These are phyloP conservation scores for Agrilus cyanescens DNA, from an alignment of 2,888 invertebrate species.

Conservation along the genomic window DNA sequence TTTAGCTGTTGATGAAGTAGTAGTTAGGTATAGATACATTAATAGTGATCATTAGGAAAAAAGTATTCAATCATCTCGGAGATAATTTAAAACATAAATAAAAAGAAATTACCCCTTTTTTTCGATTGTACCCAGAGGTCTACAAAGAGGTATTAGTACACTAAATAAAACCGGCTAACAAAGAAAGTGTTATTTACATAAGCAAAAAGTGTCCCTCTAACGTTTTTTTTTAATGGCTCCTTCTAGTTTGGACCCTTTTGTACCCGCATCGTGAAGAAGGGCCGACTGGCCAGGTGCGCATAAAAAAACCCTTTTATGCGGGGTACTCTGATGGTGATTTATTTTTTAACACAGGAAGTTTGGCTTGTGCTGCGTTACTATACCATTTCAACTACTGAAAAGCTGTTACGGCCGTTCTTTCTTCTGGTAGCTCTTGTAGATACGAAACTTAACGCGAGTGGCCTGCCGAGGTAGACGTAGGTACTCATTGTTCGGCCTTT, in stretches of 20 bases:
- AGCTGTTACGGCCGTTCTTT: too few relatives aligned
- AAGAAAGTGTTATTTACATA: conserved; percentile 25
- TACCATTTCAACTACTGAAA: too few relatives aligned
- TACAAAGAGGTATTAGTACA: neutral
- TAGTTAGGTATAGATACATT: neutral
- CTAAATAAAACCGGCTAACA: neutral
- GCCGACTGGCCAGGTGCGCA: conserved; percentile 29
- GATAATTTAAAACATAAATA: too few relatives aligned
- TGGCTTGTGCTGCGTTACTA: conserved; percentile 22
- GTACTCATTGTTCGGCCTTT: too few relatives aligned
- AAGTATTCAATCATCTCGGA: too few relatives aligned
- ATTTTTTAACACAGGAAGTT: conserved; percentile 23
- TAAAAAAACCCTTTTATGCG: conserved; percentile 30
- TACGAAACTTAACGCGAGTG: too few relatives aligned
- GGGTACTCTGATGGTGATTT: conserved; percentile 28
- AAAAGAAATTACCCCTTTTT: neutral
- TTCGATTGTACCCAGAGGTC: neutral
- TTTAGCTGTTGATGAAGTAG: too few relatives aligned
- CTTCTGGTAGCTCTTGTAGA: too few relatives aligned
- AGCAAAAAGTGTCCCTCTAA: conserved; percentile 23
- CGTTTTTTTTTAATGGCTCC: conserved; percentile 16
- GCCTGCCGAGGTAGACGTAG: too few relatives aligned
- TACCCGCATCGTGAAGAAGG: conserved; percentile 30
- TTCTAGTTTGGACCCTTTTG: conserved; percentile 24
- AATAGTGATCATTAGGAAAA: neutral